These are phyloP conservation scores for Eristalinus aeneus DNA, from an alignment of 2,888 invertebrate species.

Conservation along the genomic window DNA sequence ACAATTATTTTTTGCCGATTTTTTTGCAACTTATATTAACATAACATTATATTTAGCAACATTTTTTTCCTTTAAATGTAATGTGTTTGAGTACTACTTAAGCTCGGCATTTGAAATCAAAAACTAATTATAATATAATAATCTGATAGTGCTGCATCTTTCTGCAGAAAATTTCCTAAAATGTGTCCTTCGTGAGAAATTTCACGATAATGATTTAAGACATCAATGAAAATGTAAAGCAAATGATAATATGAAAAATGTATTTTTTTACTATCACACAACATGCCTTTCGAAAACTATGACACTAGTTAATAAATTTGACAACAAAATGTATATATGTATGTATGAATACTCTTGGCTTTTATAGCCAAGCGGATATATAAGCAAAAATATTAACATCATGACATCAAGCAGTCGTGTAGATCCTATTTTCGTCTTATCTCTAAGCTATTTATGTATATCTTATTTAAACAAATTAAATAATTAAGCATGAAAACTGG, in stretches of 20 bases:
- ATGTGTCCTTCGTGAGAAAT: too few species aligned
- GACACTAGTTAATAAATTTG: constrained; percentile 7
- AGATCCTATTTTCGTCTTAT: constrained; percentile 26
- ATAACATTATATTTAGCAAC: too few species aligned
- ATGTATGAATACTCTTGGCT: constrained; percentile 3
- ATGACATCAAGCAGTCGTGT: constrained; percentile 27
- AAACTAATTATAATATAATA: too few species aligned
- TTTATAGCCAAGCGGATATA: constrained; percentile 20
- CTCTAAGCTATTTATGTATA: constrained; percentile 40
- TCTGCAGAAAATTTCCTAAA: too few species aligned
- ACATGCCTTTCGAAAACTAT: not conserved
- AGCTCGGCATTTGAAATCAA: too few species aligned
- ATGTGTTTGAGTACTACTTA: too few species aligned
- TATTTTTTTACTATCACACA: constrained; percentile 12
- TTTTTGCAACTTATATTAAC: too few species aligned
- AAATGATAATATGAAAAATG: not conserved
- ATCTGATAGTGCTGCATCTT: too few species aligned
- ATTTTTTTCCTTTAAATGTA: too few species aligned
- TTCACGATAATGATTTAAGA: too few species aligned
- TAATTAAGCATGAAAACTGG: constrained; percentile 43
- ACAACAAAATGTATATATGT: not conserved
- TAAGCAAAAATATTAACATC: constrained; percentile 1
- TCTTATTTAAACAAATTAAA: constrained; percentile 3
- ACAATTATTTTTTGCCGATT: too few species aligned
- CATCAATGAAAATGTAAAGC: not conserved